Evolutionary conservation across 2,888 invertebrate genomes (phyloP), one percentile per base, ranked within the genome.

Genomic region (Diadromus collaris): DNA sequence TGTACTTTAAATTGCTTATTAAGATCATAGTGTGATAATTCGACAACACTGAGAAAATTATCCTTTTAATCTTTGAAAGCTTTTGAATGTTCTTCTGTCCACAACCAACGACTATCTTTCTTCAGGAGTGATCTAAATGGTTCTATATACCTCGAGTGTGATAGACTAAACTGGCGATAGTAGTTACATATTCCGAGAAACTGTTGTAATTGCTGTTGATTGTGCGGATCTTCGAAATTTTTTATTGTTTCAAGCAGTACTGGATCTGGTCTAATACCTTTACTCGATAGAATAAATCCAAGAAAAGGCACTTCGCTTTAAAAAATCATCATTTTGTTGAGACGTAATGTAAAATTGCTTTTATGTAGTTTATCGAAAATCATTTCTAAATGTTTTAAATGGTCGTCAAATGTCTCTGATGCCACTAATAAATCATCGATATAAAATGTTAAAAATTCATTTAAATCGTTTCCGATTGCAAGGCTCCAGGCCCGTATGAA

Each of bases 361-460:
- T 80, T 54, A 6, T 58, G 6, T 19, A 86, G 67, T 51, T 74
- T 72, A n/a, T 24, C 7, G 10, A 87, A 84, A 2, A 87, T 73
- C 6, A 56, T 41, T 29, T 81, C 67, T 4, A 87, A 51, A 69
- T 85, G 84, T 24, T 74, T 9, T 2, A 85, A 16, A 76, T 87
- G 86, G 21, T 83, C 75, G 2, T 86, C 80, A 60, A 86, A 83
- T 56, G 61, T 75, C 10, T 41, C 24, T 0, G 87, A 88, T 0
- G 83, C 80, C 5, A 88, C 81, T 2, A 88, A 63, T 7, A 88
- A 48, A 77, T 89, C 88, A 76, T 88, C 88, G 19, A 88, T 81
- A 72, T 89, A 88, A 54, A 70, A 82, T 13, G 79, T 60, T n/a
- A 84, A 60, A 78, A 85, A 87, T 44, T 81, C 71, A n/a, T 81